Conservation (phyloP, 2,888 invertebrate genomes). For the Tinea pellionella region DNA sequence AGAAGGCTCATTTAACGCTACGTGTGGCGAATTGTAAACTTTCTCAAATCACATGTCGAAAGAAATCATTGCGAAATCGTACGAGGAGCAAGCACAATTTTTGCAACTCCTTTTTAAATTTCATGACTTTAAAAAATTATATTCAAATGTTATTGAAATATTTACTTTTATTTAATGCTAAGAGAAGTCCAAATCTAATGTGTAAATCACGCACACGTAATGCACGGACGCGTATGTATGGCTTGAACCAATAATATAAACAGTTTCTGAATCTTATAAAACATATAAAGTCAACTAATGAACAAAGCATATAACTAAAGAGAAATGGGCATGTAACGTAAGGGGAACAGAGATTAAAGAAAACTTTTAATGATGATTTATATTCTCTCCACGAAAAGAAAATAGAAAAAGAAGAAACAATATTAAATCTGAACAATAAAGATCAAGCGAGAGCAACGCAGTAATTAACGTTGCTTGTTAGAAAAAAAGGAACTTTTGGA, state of each 20-base stretch:
- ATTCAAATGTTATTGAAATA: too few species aligned
- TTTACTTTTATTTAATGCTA: too few species aligned
- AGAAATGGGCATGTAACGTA: not conserved
- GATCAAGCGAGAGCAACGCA: slow-evolving; percentile 10
- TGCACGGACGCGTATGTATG: too few species aligned
- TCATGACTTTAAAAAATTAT: too few species aligned
- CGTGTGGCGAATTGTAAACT: slow-evolving; percentile 10
- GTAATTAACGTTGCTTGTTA: slow-evolving; percentile 13
- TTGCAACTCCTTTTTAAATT: not conserved
- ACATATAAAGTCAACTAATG: too few species aligned
- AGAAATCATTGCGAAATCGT: slow-evolving; percentile 14
- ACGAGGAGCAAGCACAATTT: not conserved
- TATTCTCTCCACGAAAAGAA: slow-evolving; percentile 14
- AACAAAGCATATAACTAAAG: not conserved
- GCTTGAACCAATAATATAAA: too few species aligned
- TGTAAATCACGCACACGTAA: too few species aligned
- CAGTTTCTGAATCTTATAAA: too few species aligned
- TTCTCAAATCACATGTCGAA: slow-evolving; percentile 14
- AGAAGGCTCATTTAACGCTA: slow-evolving; percentile 15
- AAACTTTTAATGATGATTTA: slow-evolving; percentile 24
- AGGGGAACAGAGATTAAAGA: slow-evolving; percentile 6
- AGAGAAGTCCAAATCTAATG: too few species aligned
- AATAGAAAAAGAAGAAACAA: slow-evolving; percentile 17
- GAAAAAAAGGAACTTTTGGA: slow-evolving; percentile 1
- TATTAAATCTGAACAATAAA: slow-evolving; percentile 21